Conservation (phyloP, 2,797 vertebrate species). For the Rhadinocentrus ornatus region DNA sequence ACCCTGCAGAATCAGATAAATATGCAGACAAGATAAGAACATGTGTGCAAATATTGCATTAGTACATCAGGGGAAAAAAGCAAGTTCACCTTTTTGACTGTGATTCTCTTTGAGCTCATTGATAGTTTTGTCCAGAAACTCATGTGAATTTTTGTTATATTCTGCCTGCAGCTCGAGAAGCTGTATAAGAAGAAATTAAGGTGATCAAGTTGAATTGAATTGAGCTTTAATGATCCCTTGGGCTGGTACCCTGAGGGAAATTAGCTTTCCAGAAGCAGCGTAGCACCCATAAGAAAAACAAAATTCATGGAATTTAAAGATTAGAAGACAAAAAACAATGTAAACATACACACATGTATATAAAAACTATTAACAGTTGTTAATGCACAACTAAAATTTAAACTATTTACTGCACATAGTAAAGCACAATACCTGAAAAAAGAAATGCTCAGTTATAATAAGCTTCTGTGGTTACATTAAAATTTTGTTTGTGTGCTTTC, state of each 20-base stretch:
- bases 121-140: conserved; percentile 87
- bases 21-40: conserved; percentile 4
- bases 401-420: too few relatives aligned
- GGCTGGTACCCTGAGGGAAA: too few relatives aligned
- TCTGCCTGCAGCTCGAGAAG: conserved; percentile 94
- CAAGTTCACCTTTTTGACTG: conserved; percentile 80
- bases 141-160: conserved; percentile 89
- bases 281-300: too few relatives aligned
- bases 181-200: conserved; percentile 65
- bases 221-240: too few relatives aligned
- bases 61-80: not conserved
- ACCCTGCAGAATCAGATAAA: conserved; percentile 56
- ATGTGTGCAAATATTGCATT: not conserved
- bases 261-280: too few relatives aligned
- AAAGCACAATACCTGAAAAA: too few relatives aligned
- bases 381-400: too few relatives aligned
- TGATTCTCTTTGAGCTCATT: conserved; percentile 89
- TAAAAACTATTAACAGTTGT: too few relatives aligned
- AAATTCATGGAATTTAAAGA: too few relatives aligned
- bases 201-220: not conserved
- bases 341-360: too few relatives aligned
- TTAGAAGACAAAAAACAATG: too few relatives aligned
- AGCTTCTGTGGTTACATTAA: not conserved
- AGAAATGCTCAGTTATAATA: not conserved
- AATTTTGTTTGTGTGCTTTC: too few relatives aligned